These are phyloP conservation scores for Ariopsis seemanni DNA, from an alignment of 2,113 vertebrate genomes.

Conservation along the genomic window DNA sequence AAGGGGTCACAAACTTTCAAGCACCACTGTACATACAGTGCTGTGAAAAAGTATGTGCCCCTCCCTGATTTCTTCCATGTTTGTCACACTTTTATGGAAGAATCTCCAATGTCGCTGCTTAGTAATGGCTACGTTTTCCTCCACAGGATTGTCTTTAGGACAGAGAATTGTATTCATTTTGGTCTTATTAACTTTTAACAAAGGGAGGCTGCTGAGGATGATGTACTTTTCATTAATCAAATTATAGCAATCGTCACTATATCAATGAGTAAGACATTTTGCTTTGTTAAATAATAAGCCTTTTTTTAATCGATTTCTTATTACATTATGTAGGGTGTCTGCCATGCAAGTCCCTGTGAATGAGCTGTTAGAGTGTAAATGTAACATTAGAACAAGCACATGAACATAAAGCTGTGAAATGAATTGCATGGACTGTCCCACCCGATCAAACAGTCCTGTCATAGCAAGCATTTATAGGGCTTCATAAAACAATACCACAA, in stretches of 20 bases:
- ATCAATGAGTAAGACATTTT: not conserved
- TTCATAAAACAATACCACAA: not conserved
- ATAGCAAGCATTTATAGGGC: not conserved
- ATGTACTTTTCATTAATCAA: not conserved
- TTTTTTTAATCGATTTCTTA: not conserved
- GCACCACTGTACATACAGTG: not conserved
- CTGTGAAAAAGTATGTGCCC: not conserved
- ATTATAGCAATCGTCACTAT: not conserved
- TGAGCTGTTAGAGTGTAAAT: too few relatives aligned
- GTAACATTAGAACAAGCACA: too few relatives aligned
- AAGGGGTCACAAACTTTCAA: too few relatives aligned
- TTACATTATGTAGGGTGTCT: not conserved
- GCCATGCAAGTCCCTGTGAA: too few relatives aligned
- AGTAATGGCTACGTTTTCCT: not conserved
- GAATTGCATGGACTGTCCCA: not conserved
- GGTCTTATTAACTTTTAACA: not conserved
- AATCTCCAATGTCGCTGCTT: not conserved
- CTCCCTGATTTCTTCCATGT: not conserved
- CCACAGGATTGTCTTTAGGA: not conserved
- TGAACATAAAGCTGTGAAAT: not conserved
- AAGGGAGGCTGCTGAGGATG: not conserved
- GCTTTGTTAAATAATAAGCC: not conserved
- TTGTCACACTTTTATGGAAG: not conserved
- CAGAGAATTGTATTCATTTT: not conserved
- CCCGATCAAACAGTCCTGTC: not conserved